A percentile compares a stretch with the other conserved stretches of the same genome.
Conservation (phyloP, 2,797 vertebrate species). For the Coranthus polyacanthus region DNA sequence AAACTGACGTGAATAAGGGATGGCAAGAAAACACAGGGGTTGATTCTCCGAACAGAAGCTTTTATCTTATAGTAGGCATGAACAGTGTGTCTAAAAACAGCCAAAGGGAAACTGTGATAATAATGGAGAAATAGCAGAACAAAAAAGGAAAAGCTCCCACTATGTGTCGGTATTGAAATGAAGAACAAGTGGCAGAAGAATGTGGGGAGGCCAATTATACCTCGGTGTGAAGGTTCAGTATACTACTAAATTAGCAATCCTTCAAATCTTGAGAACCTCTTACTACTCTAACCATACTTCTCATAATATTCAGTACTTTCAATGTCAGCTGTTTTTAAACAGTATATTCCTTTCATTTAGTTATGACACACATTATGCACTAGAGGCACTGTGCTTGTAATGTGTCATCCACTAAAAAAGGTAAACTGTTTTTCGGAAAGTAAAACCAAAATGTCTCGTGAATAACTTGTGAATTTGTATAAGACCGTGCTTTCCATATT, state of each 20-base stretch:
- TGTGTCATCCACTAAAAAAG: slow-evolving; percentile 26
- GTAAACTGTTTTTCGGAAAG: slow-evolving; percentile 5
- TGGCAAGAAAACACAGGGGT: slow-evolving; percentile 23
- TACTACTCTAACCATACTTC: slow-evolving; percentile 6
- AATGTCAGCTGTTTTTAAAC: slow-evolving; percentile 23
- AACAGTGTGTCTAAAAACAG: slow-evolving; percentile 29
- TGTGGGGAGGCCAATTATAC: slow-evolving; percentile 24
- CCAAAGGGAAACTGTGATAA: slow-evolving; percentile 17
- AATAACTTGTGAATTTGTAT: slow-evolving; percentile 47
- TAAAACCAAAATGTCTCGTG: slow-evolving; percentile 12
- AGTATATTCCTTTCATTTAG: slow-evolving; percentile 24
- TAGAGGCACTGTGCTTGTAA: slow-evolving; percentile 20
- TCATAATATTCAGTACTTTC: slow-evolving; percentile 11
- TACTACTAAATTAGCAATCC: slow-evolving; percentile 19
- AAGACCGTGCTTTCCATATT: slow-evolving; percentile 19
- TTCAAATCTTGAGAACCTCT: slow-evolving; percentile 15
- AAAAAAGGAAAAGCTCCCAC: neutral
- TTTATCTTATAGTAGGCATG: slow-evolving; percentile 41
- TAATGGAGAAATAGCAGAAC: slow-evolving; percentile 17
- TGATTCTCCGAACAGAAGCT: slow-evolving; percentile 33
- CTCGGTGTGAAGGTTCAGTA: slow-evolving; percentile 11
- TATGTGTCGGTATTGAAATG: slow-evolving; percentile 18
- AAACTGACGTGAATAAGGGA: slow-evolving; percentile 27
- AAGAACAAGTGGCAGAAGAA: slow-evolving; percentile 12
- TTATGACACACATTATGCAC: slow-evolving; percentile 28